Evolutionary conservation across 2,888 invertebrate species (phyloP), one percentile per base, ranked within the genome.

Genomic region (Apamea anceps): DNA sequence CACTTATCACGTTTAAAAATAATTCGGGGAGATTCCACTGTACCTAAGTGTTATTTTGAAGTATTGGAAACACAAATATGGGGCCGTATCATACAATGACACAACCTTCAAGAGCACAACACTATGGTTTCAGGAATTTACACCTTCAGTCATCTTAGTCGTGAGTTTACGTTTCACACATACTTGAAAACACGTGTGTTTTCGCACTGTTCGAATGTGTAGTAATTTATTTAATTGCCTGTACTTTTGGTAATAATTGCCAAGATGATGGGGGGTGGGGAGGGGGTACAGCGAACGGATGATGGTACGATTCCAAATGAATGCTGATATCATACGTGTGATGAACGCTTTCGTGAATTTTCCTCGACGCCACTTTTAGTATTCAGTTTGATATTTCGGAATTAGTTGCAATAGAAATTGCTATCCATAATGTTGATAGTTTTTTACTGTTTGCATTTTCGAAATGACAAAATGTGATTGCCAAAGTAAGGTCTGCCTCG

Each of bases 1-100:
- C 72, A 84, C 67, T 81, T 84, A 82, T 2, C 83, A 75, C 28
- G 37, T 75, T 73, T 86, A 82, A 63, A 86, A 86, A 82, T 85
- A 85, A 65, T 25, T 70, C 21, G 25, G 75, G 82, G 60, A 72
- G 18, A 74, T 82, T 86, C 84, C 77, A 84, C 25, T 37, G 32
- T 60, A 68, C 15, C 21, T 0, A 25, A 42, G 18, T n/a, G 37
- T 65, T 51, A 15, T 60, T 72, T 68, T 54, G 0, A 60, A 15
- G 57, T 62, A 70, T 48, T 83, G 45, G 42, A 68, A 84, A 77
- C 4, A 51, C 67, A 74, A 76, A 79, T 32, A 75, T 13, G 13
- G 45, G 65, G 72, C 48, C 76, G 74, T 62, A 62, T 70, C 67
- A 48, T 32, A 25, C 18, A 68, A 28, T 70, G 42, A 32, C 25